Base-by-base conservation (phyloP, 2,888 invertebrate genomes). In the Osmoderma eremita region DNA sequence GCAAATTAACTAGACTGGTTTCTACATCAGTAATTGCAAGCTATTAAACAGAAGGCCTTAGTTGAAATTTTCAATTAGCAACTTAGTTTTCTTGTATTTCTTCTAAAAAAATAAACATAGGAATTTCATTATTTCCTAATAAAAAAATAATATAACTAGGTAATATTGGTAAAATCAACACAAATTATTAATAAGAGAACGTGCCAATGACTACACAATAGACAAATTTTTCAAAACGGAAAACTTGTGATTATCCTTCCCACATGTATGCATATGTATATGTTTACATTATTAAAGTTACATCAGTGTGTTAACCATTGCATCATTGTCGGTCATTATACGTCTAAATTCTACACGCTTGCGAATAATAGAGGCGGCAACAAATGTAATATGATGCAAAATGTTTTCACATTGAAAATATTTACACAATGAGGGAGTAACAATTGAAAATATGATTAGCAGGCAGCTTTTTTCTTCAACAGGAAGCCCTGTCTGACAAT, bases 111-210 rank as follows among this genome's bases (percentile, higher is more conserved):
- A 53, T 53, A 15, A 53, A 13, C 56, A 22, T 41, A 41, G 56
- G 20, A 54, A 18, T 6, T 17, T 56, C 15, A 42, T 56, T 56
- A 42, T 56, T 22, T n/a, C 12, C n/a, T 36, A 20, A 20, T 22
- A 20, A 56, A 41, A 53, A 56, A 56, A 20, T 20, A 39, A 18
- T 56, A 56, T 39, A 39, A 56, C 22, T n/a, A 5, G 56, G 22
- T n/a, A 56, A 41, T 56, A 56, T 56, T 56, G 41, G 56, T 56
- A 56, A 56, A 56, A 41, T 56, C 56, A 56, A 56, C 41, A 56
- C 22, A 22, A 41, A 13, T 41, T 41, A 42, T 12, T 13, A 24
- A 50, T 24, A 50, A 39, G 6, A 56, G 13, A 3, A 56, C 22
- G 41, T 22, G 41, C 13, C 8, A 42, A 56, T 56, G 12, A 22